Evolutionary conservation across 2,888 invertebrate genomes (phyloP).

Genomic region (Arctia plantaginis): DNA sequence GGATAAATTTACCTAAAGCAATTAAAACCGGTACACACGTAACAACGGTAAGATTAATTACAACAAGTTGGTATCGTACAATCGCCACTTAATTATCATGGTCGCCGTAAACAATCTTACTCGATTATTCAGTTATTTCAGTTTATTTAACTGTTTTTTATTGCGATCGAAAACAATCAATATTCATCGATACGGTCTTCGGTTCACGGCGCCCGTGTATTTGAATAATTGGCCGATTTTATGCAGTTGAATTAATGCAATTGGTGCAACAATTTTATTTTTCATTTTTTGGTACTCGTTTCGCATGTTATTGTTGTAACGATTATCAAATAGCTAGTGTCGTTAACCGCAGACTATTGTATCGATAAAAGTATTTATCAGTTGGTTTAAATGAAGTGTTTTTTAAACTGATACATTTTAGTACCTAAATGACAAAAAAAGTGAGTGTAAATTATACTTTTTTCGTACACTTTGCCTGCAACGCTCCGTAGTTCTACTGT

Average conservation of each 20-base stretch:
- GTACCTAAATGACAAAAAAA: background rate
- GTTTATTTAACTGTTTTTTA: constrained; percentile 62
- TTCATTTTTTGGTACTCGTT: constrained; percentile 64
- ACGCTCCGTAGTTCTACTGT: too few relatives aligned
- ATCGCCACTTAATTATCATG: constrained; percentile 39
- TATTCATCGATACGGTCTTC: constrained; percentile 82
- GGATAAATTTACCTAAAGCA: background rate
- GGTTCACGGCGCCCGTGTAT: constrained; percentile 74
- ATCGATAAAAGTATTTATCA: background rate
- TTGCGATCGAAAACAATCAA: constrained; percentile 78
- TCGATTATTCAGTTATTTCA: constrained; percentile 59
- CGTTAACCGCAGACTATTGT: background rate
- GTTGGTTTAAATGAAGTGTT: background rate
- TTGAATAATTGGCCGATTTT: constrained; percentile 87
- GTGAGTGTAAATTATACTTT: too few relatives aligned
- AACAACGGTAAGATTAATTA: constrained; percentile 1
- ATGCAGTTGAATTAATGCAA: constrained; percentile 85
- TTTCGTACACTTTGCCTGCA: too few relatives aligned
- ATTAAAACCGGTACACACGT: constrained; percentile 4
- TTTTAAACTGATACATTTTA: background rate
- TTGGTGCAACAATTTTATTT: constrained; percentile 76
- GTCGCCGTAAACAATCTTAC: constrained; percentile 55
- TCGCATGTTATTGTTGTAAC: constrained; percentile 50
- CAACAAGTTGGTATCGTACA: constrained; percentile 39
- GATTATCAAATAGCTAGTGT: constrained; percentile 23